A percentile compares a stretch with the other conserved stretches of the same genome.
Evolutionary conservation across 2,797 vertebrate species (phyloP).

Genomic region (Chelidonichthys spinosus): DNA sequence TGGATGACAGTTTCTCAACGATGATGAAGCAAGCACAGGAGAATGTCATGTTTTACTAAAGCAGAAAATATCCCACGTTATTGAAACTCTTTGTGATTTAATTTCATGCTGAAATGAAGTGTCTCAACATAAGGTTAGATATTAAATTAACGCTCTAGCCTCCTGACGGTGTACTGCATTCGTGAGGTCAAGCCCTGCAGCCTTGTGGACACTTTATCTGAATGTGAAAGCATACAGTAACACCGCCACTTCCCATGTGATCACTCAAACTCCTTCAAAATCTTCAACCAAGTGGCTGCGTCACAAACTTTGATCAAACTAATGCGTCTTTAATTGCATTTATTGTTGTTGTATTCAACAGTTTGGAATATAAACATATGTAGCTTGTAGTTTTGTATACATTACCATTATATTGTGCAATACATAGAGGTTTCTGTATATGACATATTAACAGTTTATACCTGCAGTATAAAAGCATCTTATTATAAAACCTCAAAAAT

Average conservation of each 20-base stretch:
- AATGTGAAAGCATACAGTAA: not conserved
- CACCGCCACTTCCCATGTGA: not conserved
- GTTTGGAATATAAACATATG: not conserved
- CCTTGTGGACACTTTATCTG: not conserved
- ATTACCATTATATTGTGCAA: constrained; percentile 25
- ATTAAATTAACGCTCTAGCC: not conserved
- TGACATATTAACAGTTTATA: not conserved
- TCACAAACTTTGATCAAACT: not conserved
- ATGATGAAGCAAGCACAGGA: constrained; percentile 64
- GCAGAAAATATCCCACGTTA: not conserved
- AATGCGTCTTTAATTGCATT: not conserved
- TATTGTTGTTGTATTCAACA: not conserved
- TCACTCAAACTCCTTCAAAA: not conserved
- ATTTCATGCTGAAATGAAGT: not conserved
- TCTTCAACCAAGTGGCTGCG: not conserved
- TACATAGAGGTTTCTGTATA: constrained; percentile 4
- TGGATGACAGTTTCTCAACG: constrained; percentile 62
- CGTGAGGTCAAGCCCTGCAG: too few relatives aligned
- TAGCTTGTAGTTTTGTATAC: constrained; percentile 1
- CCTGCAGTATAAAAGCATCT: not conserved
- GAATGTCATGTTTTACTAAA: constrained; percentile 62
- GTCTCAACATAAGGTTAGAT: not conserved
- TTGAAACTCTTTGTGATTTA: not conserved
- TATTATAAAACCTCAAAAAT: not conserved
- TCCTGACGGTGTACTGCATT: not conserved